Conservation (phyloP, 2,113 vertebrate genomes). For the Romanogobio albipinnatus region DNA sequence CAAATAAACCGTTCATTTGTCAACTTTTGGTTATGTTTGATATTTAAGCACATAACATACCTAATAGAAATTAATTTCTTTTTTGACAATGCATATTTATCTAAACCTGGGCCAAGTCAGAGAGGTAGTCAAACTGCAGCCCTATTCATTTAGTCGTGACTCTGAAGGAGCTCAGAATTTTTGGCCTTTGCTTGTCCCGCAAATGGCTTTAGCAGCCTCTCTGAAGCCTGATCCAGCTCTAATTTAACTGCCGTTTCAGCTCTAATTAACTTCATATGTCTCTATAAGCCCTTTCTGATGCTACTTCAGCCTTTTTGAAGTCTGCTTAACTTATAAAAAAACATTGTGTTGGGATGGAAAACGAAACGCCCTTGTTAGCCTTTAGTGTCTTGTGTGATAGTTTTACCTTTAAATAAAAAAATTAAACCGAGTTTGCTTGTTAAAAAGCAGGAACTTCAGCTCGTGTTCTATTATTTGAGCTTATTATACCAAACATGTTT, state of each 20-base stretch:
- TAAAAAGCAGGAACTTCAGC: background rate
- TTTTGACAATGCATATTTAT: background rate
- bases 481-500: background rate
- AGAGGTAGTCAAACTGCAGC: slow-evolving; percentile 5
- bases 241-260: slow-evolving; percentile 44
- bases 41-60: background rate
- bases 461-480: background rate
- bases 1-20: background rate
- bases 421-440: background rate
- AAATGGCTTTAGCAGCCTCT: slow-evolving; percentile 58
- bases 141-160: slow-evolving; percentile 20
- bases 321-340: slow-evolving; percentile 28
- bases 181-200: slow-evolving; percentile 47
- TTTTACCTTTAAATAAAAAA: background rate
- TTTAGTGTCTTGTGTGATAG: background rate
- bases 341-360: slow-evolving; percentile 30
- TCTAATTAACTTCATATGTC: slow-evolving; percentile 59
- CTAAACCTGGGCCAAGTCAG: background rate
- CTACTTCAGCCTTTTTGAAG: slow-evolving; percentile 54
- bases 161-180: slow-evolving; percentile 28
- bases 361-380: slow-evolving; percentile 34
- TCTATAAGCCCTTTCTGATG: slow-evolving; percentile 39
- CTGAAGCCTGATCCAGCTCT: slow-evolving; percentile 49
- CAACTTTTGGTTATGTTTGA: background rate
- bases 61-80: background rate